Conservation (phyloP, 2,888 invertebrate species). For the Lymantria dispar region DNA sequence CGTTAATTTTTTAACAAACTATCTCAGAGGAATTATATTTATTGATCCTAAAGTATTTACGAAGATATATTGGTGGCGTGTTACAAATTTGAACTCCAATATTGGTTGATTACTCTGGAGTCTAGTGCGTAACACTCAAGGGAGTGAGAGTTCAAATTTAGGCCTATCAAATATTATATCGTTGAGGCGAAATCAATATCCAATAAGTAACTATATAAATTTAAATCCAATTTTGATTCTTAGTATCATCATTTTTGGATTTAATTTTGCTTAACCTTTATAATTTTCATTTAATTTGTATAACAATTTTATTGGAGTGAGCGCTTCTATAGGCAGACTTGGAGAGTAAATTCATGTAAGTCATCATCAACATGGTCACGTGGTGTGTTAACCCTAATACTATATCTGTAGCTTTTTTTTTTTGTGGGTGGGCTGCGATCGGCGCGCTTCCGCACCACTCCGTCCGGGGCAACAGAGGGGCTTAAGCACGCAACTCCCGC, state of each 20-base stretch:
- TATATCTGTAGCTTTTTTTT: too few relatives aligned
- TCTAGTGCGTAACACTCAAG: constrained; percentile 11
- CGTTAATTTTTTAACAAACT: too few relatives aligned
- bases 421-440: too few relatives aligned
- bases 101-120: constrained; percentile 24
- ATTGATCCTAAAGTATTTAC: too few relatives aligned
- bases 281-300: neutral
- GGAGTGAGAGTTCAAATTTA: constrained; percentile 17
- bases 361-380: too few relatives aligned
- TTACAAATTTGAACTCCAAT: constrained; percentile 22
- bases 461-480: too few relatives aligned
- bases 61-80: constrained; percentile 6
- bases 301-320: neutral
- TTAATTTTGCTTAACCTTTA: neutral
- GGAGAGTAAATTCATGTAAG: too few relatives aligned
- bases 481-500: too few relatives aligned
- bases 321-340: too few relatives aligned
- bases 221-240: neutral
- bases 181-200: constrained; percentile 22
- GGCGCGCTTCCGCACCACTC: too few relatives aligned
- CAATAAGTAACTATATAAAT: neutral
- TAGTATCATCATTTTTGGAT: neutral
- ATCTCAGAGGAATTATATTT: too few relatives aligned
- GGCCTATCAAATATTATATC: constrained; percentile 15
- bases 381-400: too few relatives aligned